Percentiles rank a stretch among this genome's conserved stretches.
Conservation (phyloP, 2,888 invertebrate species). For the Amphipoea lucens region DNA sequence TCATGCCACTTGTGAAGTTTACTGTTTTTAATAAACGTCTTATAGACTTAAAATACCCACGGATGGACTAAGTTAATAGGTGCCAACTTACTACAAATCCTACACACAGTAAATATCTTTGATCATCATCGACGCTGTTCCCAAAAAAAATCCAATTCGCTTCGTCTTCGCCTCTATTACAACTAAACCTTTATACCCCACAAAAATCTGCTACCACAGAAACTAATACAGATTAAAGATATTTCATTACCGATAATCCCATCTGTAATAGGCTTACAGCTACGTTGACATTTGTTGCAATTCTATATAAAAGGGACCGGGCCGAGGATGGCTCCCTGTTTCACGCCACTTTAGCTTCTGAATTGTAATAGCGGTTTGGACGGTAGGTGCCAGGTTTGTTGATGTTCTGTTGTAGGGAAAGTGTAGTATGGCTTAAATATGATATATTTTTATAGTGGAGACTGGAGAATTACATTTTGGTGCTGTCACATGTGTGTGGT, state of each 20-base stretch:
- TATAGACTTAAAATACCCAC: background rate
- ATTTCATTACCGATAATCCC: constrained; percentile 89
- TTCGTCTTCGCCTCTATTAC: constrained; percentile 30
- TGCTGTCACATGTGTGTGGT: background rate
- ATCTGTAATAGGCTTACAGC: constrained; percentile 85
- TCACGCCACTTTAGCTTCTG: constrained; percentile 65
- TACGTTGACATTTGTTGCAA: constrained; percentile 87
- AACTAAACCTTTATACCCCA: constrained; percentile 41
- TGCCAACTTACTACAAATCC: background rate
- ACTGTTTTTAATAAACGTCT: background rate
- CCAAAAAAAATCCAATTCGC: constrained; percentile 31
- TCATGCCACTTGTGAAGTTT: background rate
- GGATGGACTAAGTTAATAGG: background rate
- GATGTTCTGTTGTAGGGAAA: background rate
- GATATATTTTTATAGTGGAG: background rate
- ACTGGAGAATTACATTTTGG: background rate
- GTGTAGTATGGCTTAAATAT: background rate
- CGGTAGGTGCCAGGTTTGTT: constrained; percentile 39
- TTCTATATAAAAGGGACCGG: constrained; percentile 67
- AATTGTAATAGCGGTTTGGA: constrained; percentile 51
- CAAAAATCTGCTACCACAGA: constrained; percentile 67
- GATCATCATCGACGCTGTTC: constrained; percentile 2
- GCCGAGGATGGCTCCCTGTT: constrained; percentile 62
- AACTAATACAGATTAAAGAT: constrained; percentile 89
- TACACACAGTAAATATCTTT: constrained; percentile 5